Base-by-base conservation (phyloP, 92 coral and sea anemone species). In the Epizoanthus fatuus region DNA sequence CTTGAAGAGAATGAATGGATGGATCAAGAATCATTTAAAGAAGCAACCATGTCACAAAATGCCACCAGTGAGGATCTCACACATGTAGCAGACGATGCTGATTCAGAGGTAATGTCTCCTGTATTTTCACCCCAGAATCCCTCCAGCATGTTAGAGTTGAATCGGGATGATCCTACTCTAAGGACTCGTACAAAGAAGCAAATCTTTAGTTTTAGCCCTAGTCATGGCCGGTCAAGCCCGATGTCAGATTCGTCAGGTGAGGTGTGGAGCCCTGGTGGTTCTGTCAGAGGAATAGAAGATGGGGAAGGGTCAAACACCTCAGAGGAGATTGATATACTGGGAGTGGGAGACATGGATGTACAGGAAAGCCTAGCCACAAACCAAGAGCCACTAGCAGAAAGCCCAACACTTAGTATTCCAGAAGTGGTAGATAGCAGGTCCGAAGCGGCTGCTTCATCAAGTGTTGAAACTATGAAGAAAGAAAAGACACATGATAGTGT, bases 241-340 rank as follows among this genome's bases (percentile, higher is more conserved):
- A 7, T 60, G 40, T 77, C 82, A 9, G 12, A 19, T 38, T 77
- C 82, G 15, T 77, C 82, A 20, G 82, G 82, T 2, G 82, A 77
- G 15, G 37, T 60, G 57, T 77, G 70, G 70, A 60, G 71, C 25
- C 82, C 82, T 11, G 69, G 14, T 39, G 70, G 56, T 8, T 13
- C 45, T 7, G 57, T 17, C 40, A 19, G 9, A 20, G 82, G 45
- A 12, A 56, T 42, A 3, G 82, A 75, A 5, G 81, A 77, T 1
- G 2, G 69, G 4, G 62, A 10, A n/a, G 82, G 3, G 13, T 5
- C 64, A 6, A 22, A 20, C 22, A 56, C 62, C 2, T 5, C 25
- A 16, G 49, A 11, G 67, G 67, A 75, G 32, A 37, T 13, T 11
- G 19, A 0, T 29, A 12, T 7, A 9, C 67, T 9, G 25, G 57